Evolutionary conservation across 2,113 vertebrate genomes (phyloP).

Genomic region (Caretta caretta): DNA sequence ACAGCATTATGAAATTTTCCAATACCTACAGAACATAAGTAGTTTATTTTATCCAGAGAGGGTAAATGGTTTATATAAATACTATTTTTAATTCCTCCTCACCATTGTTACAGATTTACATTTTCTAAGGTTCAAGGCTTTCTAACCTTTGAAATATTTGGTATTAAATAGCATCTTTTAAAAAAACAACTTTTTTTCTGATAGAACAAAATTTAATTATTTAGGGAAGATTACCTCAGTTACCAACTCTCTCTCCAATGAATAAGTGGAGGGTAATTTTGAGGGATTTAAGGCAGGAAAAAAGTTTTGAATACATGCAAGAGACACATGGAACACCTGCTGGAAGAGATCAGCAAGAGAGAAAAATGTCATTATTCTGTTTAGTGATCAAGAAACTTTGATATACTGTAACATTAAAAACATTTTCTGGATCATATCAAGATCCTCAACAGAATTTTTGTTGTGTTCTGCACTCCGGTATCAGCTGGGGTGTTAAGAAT

Average conservation of each 20-base stretch:
- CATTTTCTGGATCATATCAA: not conserved
- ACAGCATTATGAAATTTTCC: not conserved
- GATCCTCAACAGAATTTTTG: not conserved
- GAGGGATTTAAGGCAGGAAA: not conserved
- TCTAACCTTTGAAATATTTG: not conserved
- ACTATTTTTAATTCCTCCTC: not conserved
- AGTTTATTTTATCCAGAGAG: not conserved
- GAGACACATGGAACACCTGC: not conserved
- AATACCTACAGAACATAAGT: not conserved
- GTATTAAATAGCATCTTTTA: not conserved
- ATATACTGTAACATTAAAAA: not conserved
- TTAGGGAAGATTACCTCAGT: not conserved
- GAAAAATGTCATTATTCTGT: not conserved
- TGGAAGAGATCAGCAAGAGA: not conserved
- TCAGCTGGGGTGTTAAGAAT: not conserved
- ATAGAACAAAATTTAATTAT: not conserved
- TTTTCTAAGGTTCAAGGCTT: not conserved
- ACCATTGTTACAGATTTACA: conserved; percentile 2
- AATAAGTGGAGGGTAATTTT: not conserved
- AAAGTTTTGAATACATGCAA: not conserved
- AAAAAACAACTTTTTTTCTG: not conserved
- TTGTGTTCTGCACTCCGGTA: not conserved
- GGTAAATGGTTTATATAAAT: conserved; percentile 5
- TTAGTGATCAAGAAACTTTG: not conserved
- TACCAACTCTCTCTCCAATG: not conserved